Evolutionary conservation across 2,797 vertebrate species (phyloP).

Genomic region (Eidolon dupreanum): DNA sequence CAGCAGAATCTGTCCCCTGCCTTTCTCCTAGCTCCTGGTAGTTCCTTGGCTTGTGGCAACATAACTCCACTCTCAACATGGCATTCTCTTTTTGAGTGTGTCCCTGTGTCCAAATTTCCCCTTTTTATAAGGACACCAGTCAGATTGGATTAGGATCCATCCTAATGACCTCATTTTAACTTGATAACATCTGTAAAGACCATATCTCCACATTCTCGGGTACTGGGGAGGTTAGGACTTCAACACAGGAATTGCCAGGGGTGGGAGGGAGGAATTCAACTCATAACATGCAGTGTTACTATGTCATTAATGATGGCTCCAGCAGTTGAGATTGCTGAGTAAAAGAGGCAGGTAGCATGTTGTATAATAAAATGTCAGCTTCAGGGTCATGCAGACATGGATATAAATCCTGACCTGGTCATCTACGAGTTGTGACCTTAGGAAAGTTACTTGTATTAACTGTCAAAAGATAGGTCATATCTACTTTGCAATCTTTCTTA

Average conservation of each 20-base stretch:
- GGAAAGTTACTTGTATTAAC: not conserved
- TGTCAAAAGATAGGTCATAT: not conserved
- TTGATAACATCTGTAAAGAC: not conserved
- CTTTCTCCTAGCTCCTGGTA: not conserved
- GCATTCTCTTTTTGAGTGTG: not conserved
- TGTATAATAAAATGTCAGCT: not conserved
- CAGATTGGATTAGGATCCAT: not conserved
- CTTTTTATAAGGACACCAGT: not conserved
- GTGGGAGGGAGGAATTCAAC: not conserved
- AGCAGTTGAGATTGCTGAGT: not conserved
- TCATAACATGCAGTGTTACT: not conserved
- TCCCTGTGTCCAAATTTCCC: not conserved
- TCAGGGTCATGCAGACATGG: not conserved
- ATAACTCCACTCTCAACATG: not conserved
- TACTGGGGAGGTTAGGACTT: not conserved
- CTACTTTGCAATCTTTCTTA: not conserved
- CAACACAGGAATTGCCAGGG: not conserved
- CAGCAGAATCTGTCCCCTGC: not conserved
- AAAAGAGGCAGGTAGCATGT: not conserved
- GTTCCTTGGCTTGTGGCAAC: not conserved
- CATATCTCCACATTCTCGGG: not conserved
- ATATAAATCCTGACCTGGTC: not conserved
- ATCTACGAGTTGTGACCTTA: not conserved
- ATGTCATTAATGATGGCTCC: not conserved
- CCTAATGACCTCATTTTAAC: not conserved